phyloP scores from a whole-genome alignment of 2,797 vertebrate species.

The Eulemur coronatus region DNA sequence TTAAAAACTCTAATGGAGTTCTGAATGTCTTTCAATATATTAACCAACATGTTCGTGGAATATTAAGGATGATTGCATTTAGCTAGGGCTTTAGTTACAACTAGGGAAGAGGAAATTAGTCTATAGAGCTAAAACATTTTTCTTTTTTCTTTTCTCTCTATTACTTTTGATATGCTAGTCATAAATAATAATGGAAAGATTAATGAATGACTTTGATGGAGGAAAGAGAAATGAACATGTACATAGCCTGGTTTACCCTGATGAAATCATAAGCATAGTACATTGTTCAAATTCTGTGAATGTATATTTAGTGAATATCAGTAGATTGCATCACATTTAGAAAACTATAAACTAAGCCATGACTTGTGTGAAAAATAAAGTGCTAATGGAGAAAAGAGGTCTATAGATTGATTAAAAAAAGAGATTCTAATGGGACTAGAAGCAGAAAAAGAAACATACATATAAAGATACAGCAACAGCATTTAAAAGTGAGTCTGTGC shows the following conservation, averaged over 20 bases:
- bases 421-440: not conserved
- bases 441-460: not conserved
- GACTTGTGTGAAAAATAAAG: not conserved
- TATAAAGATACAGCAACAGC: not conserved
- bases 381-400: not conserved
- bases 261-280: not conserved
- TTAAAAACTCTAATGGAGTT: not conserved
- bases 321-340: not conserved
- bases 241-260: not conserved
- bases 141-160: not conserved
- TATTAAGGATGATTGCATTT: not conserved
- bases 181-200: not conserved
- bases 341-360: not conserved
- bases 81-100: not conserved
- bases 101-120: not conserved
- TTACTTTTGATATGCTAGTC: not conserved
- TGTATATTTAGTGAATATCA: not conserved
- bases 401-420: not conserved
- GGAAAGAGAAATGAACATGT: not conserved
- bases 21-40: not conserved
- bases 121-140: not conserved
- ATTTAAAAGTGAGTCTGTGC: not conserved
- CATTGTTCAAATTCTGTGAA: not conserved
- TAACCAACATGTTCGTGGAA: not conserved
- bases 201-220: not conserved